Base-by-base conservation (phyloP, 1,140 invertebrate species). In the Diabrotica undecimpunctata region DNA sequence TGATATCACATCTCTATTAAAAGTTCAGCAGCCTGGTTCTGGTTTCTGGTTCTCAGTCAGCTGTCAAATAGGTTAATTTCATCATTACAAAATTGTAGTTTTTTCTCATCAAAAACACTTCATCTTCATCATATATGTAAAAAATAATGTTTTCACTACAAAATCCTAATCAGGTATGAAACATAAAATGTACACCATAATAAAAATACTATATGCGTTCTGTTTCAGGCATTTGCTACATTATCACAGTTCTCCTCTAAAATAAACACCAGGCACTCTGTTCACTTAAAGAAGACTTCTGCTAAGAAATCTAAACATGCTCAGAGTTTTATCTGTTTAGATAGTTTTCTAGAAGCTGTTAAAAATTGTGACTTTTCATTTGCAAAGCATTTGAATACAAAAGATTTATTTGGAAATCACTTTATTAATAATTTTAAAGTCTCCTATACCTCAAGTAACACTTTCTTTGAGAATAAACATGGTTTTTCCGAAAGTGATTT, bases 161-260 rank as follows among this genome's bases (percentile, higher is more conserved):
- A 69, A 78, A 79, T 67, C 78, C 78, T 70, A 79, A 79, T 70
- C 78, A 79, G 72, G 78, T 78, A 73, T 68, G 66, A n/a, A n/a
- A n/a, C 46, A 25, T 12, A 11, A 52, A 12, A 13, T n/a, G 13
- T 55, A 12, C 50, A 57, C 11, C 10, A 36, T 25, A 37, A 5
- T 52, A 11, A 46, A 9, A 10, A 13, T 70, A 62, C 54, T 8
- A 13, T 25, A n/a, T n/a, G n/a, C n/a, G 51, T 10, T 39, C 35
- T 54, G 52, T 63, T 63, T 12, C 54, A 57, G 67, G 36, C 39
- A 58, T 61, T 61, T 55, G 54, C 35, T 12, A 59, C 41, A 55
- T 64, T 74, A 69, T 55, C 63, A 68, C 75, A 54, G 74, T 74
- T 57, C 65, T 79, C 55, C 76, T 75, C 41, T 35, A 79, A 76